phyloP scores from a whole-genome alignment of 2,113 vertebrate species.

The Plestiodon gilberti region DNA sequence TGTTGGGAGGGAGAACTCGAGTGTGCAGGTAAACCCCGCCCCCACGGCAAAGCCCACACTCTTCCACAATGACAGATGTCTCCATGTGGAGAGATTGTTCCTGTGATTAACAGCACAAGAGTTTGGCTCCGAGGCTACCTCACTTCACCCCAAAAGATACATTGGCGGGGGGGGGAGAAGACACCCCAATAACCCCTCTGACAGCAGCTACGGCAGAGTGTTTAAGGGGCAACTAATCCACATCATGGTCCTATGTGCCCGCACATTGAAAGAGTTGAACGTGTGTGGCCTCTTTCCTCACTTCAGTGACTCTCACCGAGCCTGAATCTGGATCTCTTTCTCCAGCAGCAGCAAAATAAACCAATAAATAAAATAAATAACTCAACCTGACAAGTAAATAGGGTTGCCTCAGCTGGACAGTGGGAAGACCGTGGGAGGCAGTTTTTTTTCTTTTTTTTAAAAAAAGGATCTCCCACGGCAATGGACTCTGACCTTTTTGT shows the following conservation, averaged over 20 bases:
- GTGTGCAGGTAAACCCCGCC: no score
- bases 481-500: constrained; percentile 70
- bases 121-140: no score
- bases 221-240: not conserved
- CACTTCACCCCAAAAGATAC: no score
- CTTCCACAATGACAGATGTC: no score
- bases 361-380: constrained; percentile 36
- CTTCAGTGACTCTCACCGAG: not conserved
- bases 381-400: constrained; percentile 17
- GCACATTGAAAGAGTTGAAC: no score
- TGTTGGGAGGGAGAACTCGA: no score
- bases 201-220: not conserved
- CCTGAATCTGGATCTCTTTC: not conserved
- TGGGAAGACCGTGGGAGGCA: constrained; percentile 49
- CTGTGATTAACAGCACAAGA: no score
- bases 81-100: no score
- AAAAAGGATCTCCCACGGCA: constrained; percentile 69
- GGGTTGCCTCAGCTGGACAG: not conserved
- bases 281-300: not conserved
- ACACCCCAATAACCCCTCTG: not conserved
- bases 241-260: no score
- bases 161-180: no score
- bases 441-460: not conserved
- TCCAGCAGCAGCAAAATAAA: not conserved
- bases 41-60: no score